phyloP scores from a whole-genome alignment of 2,888 invertebrate species.

The Acanthosepion pharaonis region DNA sequence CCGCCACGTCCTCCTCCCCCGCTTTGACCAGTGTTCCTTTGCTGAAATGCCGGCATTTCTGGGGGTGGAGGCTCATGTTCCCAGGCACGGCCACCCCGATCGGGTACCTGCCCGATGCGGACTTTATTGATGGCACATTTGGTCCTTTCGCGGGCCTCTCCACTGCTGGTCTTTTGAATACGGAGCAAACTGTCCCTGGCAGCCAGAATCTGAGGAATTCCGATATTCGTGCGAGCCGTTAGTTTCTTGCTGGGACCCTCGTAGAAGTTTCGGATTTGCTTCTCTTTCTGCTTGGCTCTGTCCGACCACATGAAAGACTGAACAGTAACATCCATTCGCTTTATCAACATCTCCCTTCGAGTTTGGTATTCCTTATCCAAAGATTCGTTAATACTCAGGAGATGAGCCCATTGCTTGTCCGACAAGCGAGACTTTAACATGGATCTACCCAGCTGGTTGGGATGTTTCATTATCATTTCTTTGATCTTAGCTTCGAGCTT shows the following conservation, averaged over 20 bases:
- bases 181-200: conserved; percentile 84
- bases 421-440: conserved; percentile 83
- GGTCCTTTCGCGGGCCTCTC: conserved; percentile 88
- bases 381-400: conserved; percentile 82
- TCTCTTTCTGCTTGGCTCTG: conserved; percentile 81
- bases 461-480: conserved; percentile 67
- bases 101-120: conserved; percentile 94
- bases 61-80: conserved; percentile 95
- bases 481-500: conserved; percentile 82
- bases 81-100: conserved; percentile 92
- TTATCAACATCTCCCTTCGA: conserved; percentile 89
- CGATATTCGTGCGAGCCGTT: conserved; percentile 80
- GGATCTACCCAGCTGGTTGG: conserved; percentile 83
- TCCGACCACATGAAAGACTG: conserved; percentile 88
- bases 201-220: conserved; percentile 86
- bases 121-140: conserved; percentile 88
- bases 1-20: conserved; percentile 64
- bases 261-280: conserved; percentile 75
- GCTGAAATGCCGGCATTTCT: conserved; percentile 97
- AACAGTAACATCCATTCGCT: conserved; percentile 94
- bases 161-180: conserved; percentile 94
- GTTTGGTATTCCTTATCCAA: conserved; percentile 87
- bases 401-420: conserved; percentile 86
- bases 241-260: conserved; percentile 72
- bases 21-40: conserved; percentile 76